These are phyloP conservation scores for Ctenodactylus gundi DNA, from an alignment of 2,113 vertebrate species.

Conservation along the genomic window DNA sequence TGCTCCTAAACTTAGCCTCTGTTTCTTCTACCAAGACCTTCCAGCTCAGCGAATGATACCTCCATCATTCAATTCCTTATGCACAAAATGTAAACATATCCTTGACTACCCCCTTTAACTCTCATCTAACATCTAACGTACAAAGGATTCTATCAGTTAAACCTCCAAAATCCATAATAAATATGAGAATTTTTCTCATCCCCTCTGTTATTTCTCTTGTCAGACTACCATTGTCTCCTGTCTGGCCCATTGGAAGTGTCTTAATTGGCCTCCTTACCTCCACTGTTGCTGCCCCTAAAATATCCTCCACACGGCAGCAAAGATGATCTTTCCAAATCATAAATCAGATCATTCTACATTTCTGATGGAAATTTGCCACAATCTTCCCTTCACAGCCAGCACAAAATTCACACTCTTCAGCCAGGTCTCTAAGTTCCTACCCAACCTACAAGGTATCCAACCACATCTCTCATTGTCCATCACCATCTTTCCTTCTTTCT, in stretches of 20 bases:
- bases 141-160: background rate
- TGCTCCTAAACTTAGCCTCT: background rate
- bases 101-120: background rate
- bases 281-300: background rate
- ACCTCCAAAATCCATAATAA: background rate
- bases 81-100: background rate
- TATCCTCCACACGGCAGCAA: background rate
- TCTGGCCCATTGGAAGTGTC: background rate
- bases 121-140: background rate
- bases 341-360: background rate
- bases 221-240: background rate
- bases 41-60: no score
- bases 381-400: background rate
- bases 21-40: background rate
- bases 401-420: background rate
- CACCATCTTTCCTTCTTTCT: background rate
- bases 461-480: rapidly evolving
- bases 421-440: background rate
- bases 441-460: background rate
- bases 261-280: background rate
- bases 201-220: background rate
- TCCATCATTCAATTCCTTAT: background rate
- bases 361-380: background rate
- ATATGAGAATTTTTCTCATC: background rate
- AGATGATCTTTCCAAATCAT: background rate